Conservation (phyloP, 2,888 invertebrate genomes). For the Chromoteleia sp. region DNA sequence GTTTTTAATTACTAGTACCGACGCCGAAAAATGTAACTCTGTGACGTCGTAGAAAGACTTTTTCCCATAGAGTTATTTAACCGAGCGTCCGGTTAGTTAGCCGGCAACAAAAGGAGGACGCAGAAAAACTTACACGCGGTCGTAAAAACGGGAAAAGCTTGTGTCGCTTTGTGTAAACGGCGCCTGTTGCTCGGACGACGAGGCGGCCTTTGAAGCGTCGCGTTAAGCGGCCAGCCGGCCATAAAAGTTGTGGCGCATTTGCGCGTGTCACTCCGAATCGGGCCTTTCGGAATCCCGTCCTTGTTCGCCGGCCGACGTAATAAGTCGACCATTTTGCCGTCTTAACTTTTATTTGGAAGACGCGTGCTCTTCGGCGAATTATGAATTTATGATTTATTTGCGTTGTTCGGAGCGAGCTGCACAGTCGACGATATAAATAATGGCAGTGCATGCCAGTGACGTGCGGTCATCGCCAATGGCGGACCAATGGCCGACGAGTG, state of each 20-base stretch:
- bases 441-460: constrained; percentile 79
- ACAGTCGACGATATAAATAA: constrained; percentile 79
- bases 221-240: constrained; percentile 19
- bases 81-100: neutral
- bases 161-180: constrained; percentile 32
- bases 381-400: constrained; percentile 82
- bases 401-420: constrained; percentile 68
- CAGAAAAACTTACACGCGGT: constrained; percentile 25
- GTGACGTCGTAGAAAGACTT: constrained; percentile 10
- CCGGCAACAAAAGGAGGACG: constrained; percentile 31
- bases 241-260: constrained; percentile 60
- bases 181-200: constrained; percentile 29
- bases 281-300: constrained; percentile 2
- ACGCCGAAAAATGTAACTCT: neutral
- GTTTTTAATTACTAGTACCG: constrained; percentile 5
- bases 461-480: constrained; percentile 81
- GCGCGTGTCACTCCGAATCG: constrained; percentile 34
- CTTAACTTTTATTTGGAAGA: constrained; percentile 55
- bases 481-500: constrained; percentile 71
- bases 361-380: constrained; percentile 72
- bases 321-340: constrained; percentile 33
- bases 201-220: constrained; percentile 1
- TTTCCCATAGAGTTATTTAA: constrained; percentile 35
- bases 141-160: constrained; percentile 39
- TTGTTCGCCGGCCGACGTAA: too few relatives aligned